Evolutionary conservation across 37 sponge, comb jelly and placozoan species (phyloP).

Genomic region (Cladorhizidae sp.): DNA sequence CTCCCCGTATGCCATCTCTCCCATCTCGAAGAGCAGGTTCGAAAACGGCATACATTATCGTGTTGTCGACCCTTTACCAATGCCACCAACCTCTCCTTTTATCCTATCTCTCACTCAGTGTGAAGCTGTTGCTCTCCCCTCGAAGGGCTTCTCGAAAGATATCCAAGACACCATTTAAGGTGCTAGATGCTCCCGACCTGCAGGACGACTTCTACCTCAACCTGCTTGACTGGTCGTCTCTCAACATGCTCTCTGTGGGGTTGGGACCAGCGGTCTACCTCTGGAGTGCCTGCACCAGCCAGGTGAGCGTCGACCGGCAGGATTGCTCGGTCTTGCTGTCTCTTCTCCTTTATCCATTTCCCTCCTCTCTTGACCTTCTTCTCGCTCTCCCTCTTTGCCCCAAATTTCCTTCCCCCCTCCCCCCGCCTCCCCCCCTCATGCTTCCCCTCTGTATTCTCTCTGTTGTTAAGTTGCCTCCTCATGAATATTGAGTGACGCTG

Average conservation of each 20-base stretch:
- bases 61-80: not conserved
- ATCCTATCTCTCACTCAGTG: not conserved
- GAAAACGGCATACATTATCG: not conserved
- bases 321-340: not conserved
- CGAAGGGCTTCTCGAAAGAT: slow-evolving; percentile 74
- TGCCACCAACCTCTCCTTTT: not conserved
- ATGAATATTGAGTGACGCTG: no score
- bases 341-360: not conserved
- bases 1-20: slow-evolving; percentile 63
- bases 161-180: slow-evolving; percentile 89
- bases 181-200: slow-evolving; percentile 98
- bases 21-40: slow-evolving; percentile 57
- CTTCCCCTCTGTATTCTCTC: no score
- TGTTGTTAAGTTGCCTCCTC: no score
- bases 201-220: slow-evolving; percentile 99
- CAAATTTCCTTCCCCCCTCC: no score
- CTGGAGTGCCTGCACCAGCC: slow-evolving; percentile 94
- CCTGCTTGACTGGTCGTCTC: slow-evolving; percentile 95
- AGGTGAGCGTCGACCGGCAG: slow-evolving; percentile 23
- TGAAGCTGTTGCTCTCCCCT: slow-evolving; percentile 15
- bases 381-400: not conserved
- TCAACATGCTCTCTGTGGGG: slow-evolving; percentile 88
- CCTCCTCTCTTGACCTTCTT: no score
- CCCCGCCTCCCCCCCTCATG: no score
- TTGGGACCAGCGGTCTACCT: slow-evolving; percentile 88